phyloP scores from a whole-genome alignment of 2,888 invertebrate genomes.

The Camponotus fellah region DNA sequence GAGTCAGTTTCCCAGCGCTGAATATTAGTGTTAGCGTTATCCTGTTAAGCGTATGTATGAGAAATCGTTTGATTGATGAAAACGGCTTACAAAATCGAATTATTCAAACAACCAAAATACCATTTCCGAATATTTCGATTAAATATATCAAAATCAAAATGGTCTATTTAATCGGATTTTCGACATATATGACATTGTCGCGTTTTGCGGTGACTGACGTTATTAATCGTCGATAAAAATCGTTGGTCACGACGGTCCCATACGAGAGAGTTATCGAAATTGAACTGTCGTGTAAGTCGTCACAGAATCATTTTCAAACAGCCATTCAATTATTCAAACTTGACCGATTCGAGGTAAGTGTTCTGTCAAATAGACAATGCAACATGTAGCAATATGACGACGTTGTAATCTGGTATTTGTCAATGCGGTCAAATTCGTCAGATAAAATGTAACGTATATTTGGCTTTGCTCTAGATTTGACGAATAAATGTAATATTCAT shows the following conservation, averaged over 20 bases:
- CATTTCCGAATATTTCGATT: conserved; percentile 6
- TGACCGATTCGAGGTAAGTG: background rate
- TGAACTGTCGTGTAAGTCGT: conserved; percentile 32
- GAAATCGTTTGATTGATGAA: conserved; percentile 3
- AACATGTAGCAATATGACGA: conserved; percentile 1
- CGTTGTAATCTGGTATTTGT: background rate
- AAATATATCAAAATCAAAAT: conserved; percentile 2
- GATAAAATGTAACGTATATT: background rate
- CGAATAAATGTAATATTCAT: background rate
- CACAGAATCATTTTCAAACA: background rate
- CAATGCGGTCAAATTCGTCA: background rate
- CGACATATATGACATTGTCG: conserved; percentile 17
- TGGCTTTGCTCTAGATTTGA: background rate
- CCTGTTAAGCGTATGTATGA: background rate
- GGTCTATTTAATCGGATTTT: conserved; percentile 30
- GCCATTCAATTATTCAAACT: background rate
- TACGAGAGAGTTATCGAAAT: conserved; percentile 5
- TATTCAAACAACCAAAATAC: background rate
- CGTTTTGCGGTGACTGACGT: background rate
- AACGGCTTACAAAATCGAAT: conserved; percentile 29
- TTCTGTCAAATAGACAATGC: background rate
- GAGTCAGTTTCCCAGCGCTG: conserved; percentile 10
- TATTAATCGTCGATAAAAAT: conserved; percentile 12
- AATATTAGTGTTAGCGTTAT: conserved; percentile 32
- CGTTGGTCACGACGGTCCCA: background rate